Conservation (phyloP, 2,797 vertebrate species). For the Tolypeutes matacus region DNA sequence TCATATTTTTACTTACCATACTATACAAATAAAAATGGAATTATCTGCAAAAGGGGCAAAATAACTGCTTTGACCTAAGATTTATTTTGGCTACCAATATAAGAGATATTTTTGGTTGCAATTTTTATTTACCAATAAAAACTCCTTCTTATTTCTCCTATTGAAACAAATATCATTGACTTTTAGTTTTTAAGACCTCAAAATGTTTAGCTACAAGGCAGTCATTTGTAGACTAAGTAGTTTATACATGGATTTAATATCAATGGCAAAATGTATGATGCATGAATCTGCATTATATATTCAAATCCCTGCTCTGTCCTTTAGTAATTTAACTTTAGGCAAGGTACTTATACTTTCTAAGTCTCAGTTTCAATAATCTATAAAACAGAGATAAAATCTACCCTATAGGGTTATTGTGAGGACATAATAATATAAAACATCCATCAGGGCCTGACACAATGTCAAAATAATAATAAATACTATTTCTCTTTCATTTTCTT, state of each 20-base stretch:
- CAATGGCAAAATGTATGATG: neutral
- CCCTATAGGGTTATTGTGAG: neutral
- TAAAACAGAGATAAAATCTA: constrained; percentile 3
- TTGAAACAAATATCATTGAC: constrained; percentile 27
- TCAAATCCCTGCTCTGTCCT: neutral
- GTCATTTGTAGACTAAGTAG: constrained; percentile 14
- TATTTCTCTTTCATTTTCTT: constrained; percentile 6
- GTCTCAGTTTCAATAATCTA: neutral
- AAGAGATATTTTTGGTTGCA: neutral
- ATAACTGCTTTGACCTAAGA: constrained; percentile 35
- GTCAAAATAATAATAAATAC: neutral
- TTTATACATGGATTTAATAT: neutral
- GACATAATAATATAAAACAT: neutral
- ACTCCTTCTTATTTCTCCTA: neutral
- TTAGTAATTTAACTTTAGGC: neutral
- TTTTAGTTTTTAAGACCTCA: neutral
- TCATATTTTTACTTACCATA: neutral
- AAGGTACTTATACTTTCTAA: neutral
- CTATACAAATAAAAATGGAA: constrained; percentile 55
- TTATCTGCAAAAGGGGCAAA: constrained; percentile 13
- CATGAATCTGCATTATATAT: neutral
- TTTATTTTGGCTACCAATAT: neutral
- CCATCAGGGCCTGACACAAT: neutral
- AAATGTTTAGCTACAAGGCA: neutral
- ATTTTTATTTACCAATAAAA: constrained; percentile 44